Percentiles rank a stretch among this genome's conserved stretches.
These are phyloP conservation scores for Novumbra hubbsi DNA, from an alignment of 2,797 vertebrate genomes.

Conservation along the genomic window DNA sequence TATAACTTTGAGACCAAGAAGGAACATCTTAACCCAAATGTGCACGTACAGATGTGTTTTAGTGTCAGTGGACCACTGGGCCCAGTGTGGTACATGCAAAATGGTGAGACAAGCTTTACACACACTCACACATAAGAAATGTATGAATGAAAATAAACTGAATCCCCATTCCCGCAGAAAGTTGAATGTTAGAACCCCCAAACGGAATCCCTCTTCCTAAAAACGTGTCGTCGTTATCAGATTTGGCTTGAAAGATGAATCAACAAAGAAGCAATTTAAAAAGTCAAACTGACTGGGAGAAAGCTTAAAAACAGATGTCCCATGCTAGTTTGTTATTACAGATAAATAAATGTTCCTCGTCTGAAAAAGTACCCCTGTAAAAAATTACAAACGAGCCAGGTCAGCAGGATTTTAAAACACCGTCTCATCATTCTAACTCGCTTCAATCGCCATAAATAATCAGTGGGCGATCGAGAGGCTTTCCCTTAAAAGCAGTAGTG, in stretches of 20 bases:
- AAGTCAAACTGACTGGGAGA: not conserved
- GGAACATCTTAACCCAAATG: not conserved
- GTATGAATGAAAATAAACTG: not conserved
- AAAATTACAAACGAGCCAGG: not conserved
- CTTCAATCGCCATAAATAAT: not conserved
- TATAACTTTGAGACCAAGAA: not conserved
- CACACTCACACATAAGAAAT: not conserved
- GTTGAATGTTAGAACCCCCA: not conserved
- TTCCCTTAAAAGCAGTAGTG: not conserved
- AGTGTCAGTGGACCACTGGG: too few species aligned
- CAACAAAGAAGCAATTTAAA: too few species aligned
- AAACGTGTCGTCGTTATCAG: too few species aligned
- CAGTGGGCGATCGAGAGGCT: not conserved
- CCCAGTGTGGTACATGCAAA: too few species aligned
- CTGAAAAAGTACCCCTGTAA: not conserved
- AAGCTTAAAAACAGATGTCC: not conserved
- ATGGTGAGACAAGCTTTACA: not conserved
- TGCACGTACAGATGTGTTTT: not conserved
- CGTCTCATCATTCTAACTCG: not conserved
- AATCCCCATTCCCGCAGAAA: not conserved
- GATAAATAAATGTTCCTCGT: not conserved
- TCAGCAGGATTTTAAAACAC: not conserved
- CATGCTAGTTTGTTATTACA: not conserved
- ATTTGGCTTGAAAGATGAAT: too few species aligned
- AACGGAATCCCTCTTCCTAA: too few species aligned